phyloP scores from a whole-genome alignment of 2,888 invertebrate genomes.

The Incurvaria masculella region DNA sequence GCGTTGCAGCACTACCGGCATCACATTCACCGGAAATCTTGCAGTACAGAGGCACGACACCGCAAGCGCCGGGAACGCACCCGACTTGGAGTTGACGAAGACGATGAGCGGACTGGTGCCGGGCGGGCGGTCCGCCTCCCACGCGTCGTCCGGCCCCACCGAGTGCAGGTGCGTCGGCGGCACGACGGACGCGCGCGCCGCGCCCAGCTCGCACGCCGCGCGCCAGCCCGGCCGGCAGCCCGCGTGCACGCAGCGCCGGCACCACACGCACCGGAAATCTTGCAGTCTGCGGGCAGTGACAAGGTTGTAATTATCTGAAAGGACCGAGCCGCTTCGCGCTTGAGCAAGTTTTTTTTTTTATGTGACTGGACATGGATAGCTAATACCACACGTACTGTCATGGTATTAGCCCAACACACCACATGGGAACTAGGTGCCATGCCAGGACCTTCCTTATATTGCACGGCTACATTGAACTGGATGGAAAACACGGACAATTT shows the following conservation, averaged over 20 bases:
- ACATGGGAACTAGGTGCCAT: too few relatives aligned
- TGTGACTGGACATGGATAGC: too few relatives aligned
- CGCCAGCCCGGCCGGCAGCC: constrained; percentile 80
- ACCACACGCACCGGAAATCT: constrained; percentile 98
- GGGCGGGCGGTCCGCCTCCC: constrained; percentile 82
- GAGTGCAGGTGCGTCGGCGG: constrained; percentile 92
- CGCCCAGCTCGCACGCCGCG: constrained; percentile 81
- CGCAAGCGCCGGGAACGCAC: too few relatives aligned
- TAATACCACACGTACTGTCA: too few relatives aligned
- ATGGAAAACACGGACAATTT: too few relatives aligned
- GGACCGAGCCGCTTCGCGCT: too few relatives aligned
- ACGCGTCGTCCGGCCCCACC: constrained; percentile 85
- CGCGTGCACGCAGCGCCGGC: constrained; percentile 88
- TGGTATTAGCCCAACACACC: too few relatives aligned
- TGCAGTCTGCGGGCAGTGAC: constrained; percentile 61
- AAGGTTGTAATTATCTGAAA: constrained; percentile 17
- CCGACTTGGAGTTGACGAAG: constrained; percentile 96
- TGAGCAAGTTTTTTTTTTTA: too few relatives aligned
- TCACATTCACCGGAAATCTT: constrained; percentile 98
- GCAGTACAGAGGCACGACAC: too few relatives aligned
- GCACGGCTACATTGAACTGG: too few relatives aligned
- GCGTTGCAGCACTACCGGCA: constrained; percentile 90
- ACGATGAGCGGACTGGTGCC: constrained; percentile 88
- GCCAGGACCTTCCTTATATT: too few relatives aligned
- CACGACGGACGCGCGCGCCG: constrained; percentile 87